Percentiles rank a stretch among this genome's conserved stretches.
Evolutionary conservation across 2,113 vertebrate species (phyloP).

Genomic region (Donacobius atricapilla): DNA sequence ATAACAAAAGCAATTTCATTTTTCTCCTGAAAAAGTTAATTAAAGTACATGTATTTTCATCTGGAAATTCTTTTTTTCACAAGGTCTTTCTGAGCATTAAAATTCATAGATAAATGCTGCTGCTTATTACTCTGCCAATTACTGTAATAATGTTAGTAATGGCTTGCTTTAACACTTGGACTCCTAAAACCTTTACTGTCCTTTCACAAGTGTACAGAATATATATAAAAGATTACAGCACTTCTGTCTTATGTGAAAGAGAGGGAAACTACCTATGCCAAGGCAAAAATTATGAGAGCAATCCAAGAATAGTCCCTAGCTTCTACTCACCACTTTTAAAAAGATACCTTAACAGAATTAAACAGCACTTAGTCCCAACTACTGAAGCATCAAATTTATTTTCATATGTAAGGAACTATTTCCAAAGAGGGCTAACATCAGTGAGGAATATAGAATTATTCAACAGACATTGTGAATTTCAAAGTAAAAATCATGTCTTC

Average conservation of each 20-base stretch:
- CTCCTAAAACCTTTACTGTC: background rate
- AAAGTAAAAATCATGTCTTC: background rate
- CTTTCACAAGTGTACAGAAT: background rate
- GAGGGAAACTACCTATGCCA: background rate
- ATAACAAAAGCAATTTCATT: slow-evolving; percentile 83
- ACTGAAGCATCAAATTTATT: background rate
- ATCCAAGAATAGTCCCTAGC: background rate
- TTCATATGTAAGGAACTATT: background rate
- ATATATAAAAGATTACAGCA: background rate
- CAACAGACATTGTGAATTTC: background rate
- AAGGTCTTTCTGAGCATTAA: slow-evolving; percentile 11
- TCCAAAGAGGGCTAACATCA: background rate
- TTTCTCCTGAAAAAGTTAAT: slow-evolving; percentile 75
- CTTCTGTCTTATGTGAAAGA: background rate
- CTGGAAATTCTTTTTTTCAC: slow-evolving; percentile 5
- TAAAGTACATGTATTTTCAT: slow-evolving; percentile 44
- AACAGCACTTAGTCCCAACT: background rate
- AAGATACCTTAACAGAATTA: background rate
- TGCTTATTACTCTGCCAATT: background rate
- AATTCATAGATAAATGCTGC: slow-evolving; percentile 7
- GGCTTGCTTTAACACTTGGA: background rate
- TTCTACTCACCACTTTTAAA: background rate
- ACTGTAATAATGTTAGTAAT: background rate
- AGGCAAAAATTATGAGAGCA: background rate
- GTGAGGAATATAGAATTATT: background rate